Conservation (phyloP, 2,888 invertebrate genomes). For the Amblyjoppa fuscipennis region DNA sequence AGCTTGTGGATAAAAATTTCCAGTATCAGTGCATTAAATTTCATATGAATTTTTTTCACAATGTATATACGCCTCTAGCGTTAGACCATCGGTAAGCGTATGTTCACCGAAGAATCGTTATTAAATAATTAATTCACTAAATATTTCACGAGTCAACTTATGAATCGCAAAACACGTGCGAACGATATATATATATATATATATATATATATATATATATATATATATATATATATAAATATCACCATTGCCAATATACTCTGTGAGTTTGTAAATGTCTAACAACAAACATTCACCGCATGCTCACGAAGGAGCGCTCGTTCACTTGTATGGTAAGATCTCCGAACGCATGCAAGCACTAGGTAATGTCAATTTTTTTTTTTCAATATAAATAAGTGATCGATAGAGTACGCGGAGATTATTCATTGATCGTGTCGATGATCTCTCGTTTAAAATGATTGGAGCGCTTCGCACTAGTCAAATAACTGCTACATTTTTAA, state of each 20-base stretch:
- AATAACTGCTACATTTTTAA: too few species aligned
- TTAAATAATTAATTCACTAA: background rate
- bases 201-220: too few species aligned
- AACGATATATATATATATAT: slow-evolving; percentile 20
- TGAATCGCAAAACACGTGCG: slow-evolving; percentile 1
- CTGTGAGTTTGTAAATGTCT: slow-evolving; percentile 73
- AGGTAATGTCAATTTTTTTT: slow-evolving; percentile 83
- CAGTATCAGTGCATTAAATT: too few species aligned
- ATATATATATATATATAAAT: too few species aligned
- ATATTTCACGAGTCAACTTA: background rate
- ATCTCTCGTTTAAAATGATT: background rate
- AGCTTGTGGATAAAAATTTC: too few species aligned
- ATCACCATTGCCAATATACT: slow-evolving; percentile 64
- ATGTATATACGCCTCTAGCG: background rate
- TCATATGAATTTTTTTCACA: too few species aligned
- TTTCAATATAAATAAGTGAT: slow-evolving; percentile 46
- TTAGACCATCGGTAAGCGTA: background rate
- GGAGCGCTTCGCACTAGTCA: too few species aligned
- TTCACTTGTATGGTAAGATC: slow-evolving; percentile 84
- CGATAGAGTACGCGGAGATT: slow-evolving; percentile 50
- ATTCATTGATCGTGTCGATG: background rate
- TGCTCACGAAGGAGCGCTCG: slow-evolving; percentile 84
- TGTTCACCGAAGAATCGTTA: background rate
- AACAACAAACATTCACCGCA: slow-evolving; percentile 80
- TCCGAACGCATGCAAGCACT: slow-evolving; percentile 85